These are phyloP conservation scores for Pogonocichla stellata DNA, from an alignment of 2,113 vertebrate genomes.

Conservation along the genomic window DNA sequence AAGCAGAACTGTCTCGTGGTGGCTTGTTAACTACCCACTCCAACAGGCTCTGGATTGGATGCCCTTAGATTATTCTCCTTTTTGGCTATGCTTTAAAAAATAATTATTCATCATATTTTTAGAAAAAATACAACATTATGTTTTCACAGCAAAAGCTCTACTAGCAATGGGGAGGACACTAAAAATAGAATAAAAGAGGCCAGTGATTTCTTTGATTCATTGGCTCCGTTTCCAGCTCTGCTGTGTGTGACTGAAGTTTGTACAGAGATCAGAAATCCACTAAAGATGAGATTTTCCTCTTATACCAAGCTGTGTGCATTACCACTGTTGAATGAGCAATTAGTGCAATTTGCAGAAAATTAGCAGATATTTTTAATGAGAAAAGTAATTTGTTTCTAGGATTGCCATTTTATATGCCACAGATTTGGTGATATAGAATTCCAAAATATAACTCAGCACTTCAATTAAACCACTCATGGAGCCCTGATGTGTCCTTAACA, in stretches of 20 bases:
- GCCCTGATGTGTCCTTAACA: background rate
- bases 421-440: background rate
- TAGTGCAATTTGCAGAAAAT: background rate
- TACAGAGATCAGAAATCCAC: background rate
- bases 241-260: background rate
- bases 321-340: background rate
- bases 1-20: background rate
- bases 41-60: background rate
- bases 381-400: background rate
- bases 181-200: slow-evolving; percentile 7
- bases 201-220: background rate
- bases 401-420: background rate
- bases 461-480: background rate
- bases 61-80: background rate
- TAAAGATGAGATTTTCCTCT: background rate
- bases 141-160: background rate
- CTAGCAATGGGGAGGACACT: background rate
- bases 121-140: background rate
- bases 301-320: background rate
- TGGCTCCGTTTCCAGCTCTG: background rate
- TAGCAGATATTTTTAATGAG: background rate
- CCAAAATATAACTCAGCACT: background rate
- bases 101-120: slow-evolving; percentile 8
- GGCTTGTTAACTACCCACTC: slow-evolving; percentile 15
- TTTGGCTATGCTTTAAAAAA: background rate